A percentile compares a stretch with the other conserved stretches of the same genome.
Evolutionary conservation across 2,888 invertebrate genomes (phyloP).

Genomic region (Oscheius sp.): DNA sequence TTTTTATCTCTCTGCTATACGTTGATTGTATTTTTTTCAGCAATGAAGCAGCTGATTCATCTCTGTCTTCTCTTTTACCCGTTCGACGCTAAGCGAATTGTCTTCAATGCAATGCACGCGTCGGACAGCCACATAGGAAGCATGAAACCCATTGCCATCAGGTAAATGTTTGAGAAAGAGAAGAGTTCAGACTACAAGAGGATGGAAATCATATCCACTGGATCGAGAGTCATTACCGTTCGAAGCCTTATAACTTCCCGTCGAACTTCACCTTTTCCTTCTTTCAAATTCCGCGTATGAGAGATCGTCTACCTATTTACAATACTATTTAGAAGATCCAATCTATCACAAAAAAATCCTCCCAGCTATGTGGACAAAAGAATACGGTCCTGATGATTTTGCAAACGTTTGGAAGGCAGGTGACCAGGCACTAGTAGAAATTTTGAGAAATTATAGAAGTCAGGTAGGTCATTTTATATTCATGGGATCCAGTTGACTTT

Average conservation of each 20-base stretch:
- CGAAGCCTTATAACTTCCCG: background rate
- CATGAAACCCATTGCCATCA: constrained; percentile 38
- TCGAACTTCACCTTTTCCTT: background rate
- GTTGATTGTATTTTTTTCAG: no score
- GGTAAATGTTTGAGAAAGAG: constrained; percentile 31
- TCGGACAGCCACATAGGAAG: constrained; percentile 39
- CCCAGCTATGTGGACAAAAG: background rate
- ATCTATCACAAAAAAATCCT: background rate
- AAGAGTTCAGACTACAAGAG: constrained; percentile 1
- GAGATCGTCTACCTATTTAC: background rate
- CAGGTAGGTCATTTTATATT: no score
- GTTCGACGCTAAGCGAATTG: constrained; percentile 10
- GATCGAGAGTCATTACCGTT: background rate
- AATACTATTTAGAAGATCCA: background rate
- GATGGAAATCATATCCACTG: constrained; percentile 4
- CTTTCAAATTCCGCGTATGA: constrained; percentile 1
- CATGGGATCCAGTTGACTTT: no score
- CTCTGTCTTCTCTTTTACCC: background rate
- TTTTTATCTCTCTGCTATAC: no score
- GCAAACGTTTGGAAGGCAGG: background rate
- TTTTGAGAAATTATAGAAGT: background rate
- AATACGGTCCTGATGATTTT: background rate
- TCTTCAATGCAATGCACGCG: constrained; percentile 43
- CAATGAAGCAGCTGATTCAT: no score
- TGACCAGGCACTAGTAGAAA: background rate